Conservation (phyloP, 2,888 invertebrate species). For the Meteorus colon region DNA sequence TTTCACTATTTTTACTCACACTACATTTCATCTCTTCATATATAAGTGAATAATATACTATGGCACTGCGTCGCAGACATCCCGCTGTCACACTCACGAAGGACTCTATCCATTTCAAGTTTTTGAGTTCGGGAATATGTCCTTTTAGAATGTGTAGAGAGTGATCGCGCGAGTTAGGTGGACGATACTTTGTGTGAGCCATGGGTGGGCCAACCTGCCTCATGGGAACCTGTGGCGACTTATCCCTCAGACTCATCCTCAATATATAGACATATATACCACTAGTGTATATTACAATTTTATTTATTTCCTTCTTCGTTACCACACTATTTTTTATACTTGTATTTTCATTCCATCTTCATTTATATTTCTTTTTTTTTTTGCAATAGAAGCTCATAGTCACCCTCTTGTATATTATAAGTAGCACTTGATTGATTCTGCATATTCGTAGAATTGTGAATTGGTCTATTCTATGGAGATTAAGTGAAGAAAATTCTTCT, state of each 20-base stretch:
- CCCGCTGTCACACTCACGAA: conserved; percentile 70
- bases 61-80: conserved; percentile 11
- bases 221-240: conserved; percentile 58
- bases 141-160: conserved; percentile 32
- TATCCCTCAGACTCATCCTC: conserved; percentile 46
- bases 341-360: conserved; percentile 38
- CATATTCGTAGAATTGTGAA: conserved; percentile 49
- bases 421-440: conserved; percentile 53
- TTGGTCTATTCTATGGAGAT: not conserved
- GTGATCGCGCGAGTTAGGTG: conserved; percentile 33
- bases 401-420: conserved; percentile 40
- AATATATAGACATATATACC: conserved; percentile 25
- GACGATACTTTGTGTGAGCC: conserved; percentile 57
- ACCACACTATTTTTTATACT: conserved; percentile 15
- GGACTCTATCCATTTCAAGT: conserved; percentile 67
- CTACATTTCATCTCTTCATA: conserved; percentile 17
- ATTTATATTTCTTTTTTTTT: not conserved
- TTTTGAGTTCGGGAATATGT: conserved; percentile 26
- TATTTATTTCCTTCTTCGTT: conserved; percentile 24
- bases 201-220: conserved; percentile 72
- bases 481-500: no score
- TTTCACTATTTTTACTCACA: not conserved
- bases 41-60: not conserved
- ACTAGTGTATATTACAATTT: conserved; percentile 23
- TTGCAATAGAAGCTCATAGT: conserved; percentile 1